Base-by-base conservation (phyloP, 2,113 vertebrate species). In the Dipodomys stephensi region DNA sequence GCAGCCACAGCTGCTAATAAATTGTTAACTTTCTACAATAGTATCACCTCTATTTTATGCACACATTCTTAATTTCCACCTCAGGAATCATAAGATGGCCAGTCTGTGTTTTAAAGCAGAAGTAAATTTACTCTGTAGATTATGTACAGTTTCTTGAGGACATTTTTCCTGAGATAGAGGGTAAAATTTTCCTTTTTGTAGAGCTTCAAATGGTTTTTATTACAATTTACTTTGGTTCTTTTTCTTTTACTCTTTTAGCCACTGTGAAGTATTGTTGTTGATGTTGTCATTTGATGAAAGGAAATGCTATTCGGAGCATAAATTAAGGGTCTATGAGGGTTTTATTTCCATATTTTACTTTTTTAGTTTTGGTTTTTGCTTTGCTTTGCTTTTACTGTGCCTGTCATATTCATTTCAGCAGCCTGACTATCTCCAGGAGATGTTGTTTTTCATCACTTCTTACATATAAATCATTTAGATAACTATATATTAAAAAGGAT, bases 71-170 rank as follows among this genome's bases (percentile, higher is more conserved):
- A 92, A 35, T 49, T 69, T 9, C 10, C 25, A 18, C 62, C 1
- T 92, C 30, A 62, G 62, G 12, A 28, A 69, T 73, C 83, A 20
- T 28, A 69, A 46, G 20, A 49, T 25, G 6, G 27, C 13, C 16
- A 80, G 9, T 68, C 16, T 49, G 0, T 78, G 39, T 93, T 95
- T 87, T 82, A 93, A 95, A 82, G 39, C 28, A 84, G 27, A 64
- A 60, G 35, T 19, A 49, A 57, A 57, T 78, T 69, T 39, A 53
- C 0, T 4, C 7, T 35, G 30, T 44, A 65, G 30, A 30, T 10
- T 76, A 13, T 1, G 4, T 83, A 69, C 49, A 18, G 3, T 39
- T 93, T 92, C 10, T 8, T 28, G 20, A 57, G 92, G 19, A 83
- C 9, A n/a, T 65, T 65, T 6, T 62, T 12, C 10, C 85, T 83